phyloP scores from a whole-genome alignment of 2,888 invertebrate genomes.

The Zelleria hepariella region DNA sequence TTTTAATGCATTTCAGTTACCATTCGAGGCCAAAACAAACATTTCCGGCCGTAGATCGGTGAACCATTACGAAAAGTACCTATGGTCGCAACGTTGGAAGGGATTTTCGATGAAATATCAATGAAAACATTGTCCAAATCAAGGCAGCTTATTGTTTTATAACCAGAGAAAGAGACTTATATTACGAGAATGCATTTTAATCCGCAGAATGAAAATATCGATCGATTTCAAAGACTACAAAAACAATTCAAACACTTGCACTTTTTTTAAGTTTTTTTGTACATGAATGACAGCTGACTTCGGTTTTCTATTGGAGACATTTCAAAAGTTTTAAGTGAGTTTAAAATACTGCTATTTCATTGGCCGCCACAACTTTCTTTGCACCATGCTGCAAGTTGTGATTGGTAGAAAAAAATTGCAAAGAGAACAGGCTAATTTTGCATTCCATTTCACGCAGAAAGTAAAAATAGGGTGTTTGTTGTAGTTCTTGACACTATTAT shows the following conservation, averaged over 20 bases:
- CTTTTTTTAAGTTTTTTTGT: no score
- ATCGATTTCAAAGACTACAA: conserved; percentile 9
- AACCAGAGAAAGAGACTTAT: conserved; percentile 10
- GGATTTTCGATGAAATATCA: background rate
- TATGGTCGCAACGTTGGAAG: conserved; percentile 12
- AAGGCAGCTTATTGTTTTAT: conserved; percentile 11
- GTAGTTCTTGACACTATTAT: no score
- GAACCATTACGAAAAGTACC: conserved; percentile 39
- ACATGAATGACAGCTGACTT: conserved; percentile 7
- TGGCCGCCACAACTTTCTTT: background rate
- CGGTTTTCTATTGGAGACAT: conserved; percentile 1
- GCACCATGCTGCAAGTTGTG: background rate
- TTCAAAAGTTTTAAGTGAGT: background rate
- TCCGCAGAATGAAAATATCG: background rate
- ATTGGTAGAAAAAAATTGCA: no score
- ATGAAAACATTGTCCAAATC: background rate
- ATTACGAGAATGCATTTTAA: background rate
- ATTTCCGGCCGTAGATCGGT: conserved; percentile 45
- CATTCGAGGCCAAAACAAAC: conserved; percentile 28
- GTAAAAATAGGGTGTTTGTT: no score
- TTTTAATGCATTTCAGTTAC: conserved; percentile 27
- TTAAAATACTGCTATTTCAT: background rate
- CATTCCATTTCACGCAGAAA: background rate
- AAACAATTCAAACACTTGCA: no score
- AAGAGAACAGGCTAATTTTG: background rate